Conservation (phyloP, 35 echinoderm and acorn worm species). For the Chiridota heheva region DNA sequence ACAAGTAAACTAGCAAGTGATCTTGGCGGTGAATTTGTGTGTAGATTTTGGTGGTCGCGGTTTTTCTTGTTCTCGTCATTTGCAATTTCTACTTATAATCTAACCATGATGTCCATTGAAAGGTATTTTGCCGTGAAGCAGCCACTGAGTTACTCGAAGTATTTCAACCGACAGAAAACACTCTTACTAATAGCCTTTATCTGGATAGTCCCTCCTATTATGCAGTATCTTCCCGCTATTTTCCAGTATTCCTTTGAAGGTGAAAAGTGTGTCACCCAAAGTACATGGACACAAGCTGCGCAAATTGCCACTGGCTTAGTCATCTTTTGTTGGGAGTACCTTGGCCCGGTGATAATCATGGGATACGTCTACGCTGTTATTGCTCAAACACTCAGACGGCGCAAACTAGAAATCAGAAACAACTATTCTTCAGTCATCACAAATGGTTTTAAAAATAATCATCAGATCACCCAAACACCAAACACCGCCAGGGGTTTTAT, state of each 20-base stretch:
- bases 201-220: slow-evolving; percentile 57
- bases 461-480: slow-evolving; percentile 3
- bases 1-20: not conserved
- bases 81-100: slow-evolving; percentile 59
- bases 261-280: slow-evolving; percentile 1
- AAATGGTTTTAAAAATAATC: not conserved
- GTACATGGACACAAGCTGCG: not conserved
- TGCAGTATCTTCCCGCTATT: slow-evolving; percentile 56
- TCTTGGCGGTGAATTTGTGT: slow-evolving; percentile 37
- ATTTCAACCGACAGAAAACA: slow-evolving; percentile 33
- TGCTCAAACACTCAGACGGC: slow-evolving; percentile 32
- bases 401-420: slow-evolving; percentile 12
- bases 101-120: slow-evolving; percentile 57
- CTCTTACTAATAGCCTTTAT: slow-evolving; percentile 13
- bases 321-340: slow-evolving; percentile 51
- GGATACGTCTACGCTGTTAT: slow-evolving; percentile 51
- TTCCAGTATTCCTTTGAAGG: slow-evolving; percentile 34
- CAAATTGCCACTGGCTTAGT: slow-evolving; percentile 25
- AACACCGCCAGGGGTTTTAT: not conserved
- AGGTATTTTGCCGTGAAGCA: slow-evolving; percentile 56
- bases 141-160: slow-evolving; percentile 53
- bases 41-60: slow-evolving; percentile 42
- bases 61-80: slow-evolving; percentile 58
- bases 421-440: not conserved
- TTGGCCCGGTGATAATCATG: slow-evolving; percentile 51